Conservation (phyloP, 2,888 invertebrate species). For the Lacanobia wlatinum region DNA sequence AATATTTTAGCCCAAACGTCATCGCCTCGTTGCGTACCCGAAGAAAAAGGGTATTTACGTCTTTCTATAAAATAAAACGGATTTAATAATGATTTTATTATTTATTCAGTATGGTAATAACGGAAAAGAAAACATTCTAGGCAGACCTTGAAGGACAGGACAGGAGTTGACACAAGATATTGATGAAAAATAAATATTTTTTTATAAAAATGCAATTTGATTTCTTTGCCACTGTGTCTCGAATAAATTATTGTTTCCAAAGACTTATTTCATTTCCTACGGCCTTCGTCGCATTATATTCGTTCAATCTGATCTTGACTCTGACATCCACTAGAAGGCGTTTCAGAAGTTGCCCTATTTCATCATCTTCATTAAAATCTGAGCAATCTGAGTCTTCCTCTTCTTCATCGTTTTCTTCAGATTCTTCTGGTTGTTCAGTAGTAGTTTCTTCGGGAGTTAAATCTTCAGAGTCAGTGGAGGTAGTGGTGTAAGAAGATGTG, state of each 20-base stretch:
- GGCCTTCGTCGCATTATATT: conserved; percentile 69
- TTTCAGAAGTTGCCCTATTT: conserved; percentile 78
- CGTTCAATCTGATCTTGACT: conserved; percentile 81
- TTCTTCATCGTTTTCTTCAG: conserved; percentile 45
- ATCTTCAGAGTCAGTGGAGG: not conserved
- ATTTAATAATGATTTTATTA: too few species aligned
- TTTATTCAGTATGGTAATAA: too few species aligned
- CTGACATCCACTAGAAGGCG: conserved; percentile 82
- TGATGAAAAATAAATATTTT: too few species aligned
- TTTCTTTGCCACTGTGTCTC: not conserved
- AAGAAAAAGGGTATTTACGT: too few species aligned
- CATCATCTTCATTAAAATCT: conserved; percentile 72
- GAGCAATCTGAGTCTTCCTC: conserved; percentile 56
- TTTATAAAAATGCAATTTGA: too few species aligned
- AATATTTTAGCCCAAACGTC: too few species aligned
- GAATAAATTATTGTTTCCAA: not conserved
- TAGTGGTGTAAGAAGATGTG: not conserved
- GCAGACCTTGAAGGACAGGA: too few species aligned
- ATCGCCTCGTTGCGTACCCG: too few species aligned
- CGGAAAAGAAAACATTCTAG: too few species aligned
- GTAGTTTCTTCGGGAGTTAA: not conserved
- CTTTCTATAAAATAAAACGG: too few species aligned
- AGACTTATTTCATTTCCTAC: conserved; percentile 30
- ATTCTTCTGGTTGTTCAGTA: conserved; percentile 26
- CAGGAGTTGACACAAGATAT: too few species aligned